Conservation (phyloP, 2,797 vertebrate genomes). For the Hybognathus amarus region DNA sequence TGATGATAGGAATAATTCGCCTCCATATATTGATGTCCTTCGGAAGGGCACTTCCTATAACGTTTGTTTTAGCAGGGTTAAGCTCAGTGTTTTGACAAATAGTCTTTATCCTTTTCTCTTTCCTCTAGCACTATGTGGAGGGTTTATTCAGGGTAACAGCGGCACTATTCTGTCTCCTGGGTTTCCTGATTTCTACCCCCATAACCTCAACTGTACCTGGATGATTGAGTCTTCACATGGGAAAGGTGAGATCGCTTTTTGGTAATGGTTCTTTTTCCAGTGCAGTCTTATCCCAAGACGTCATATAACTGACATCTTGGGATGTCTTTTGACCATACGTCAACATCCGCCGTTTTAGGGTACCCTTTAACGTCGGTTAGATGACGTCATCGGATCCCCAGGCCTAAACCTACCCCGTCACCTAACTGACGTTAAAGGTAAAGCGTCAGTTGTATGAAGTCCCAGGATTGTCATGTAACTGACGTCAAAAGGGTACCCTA, state of each 20-base stretch:
- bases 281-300: too few relatives aligned
- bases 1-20: slow-evolving; percentile 68
- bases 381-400: too few relatives aligned
- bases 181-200: slow-evolving; percentile 98
- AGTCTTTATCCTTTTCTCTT: slow-evolving; percentile 50
- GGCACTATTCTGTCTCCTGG: slow-evolving; percentile 97
- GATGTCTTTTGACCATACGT: too few relatives aligned
- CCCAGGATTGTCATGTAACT: too few relatives aligned
- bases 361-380: too few relatives aligned
- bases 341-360: too few relatives aligned
- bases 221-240: slow-evolving; percentile 95
- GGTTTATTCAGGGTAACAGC: slow-evolving; percentile 91
- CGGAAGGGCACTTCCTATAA: slow-evolving; percentile 69
- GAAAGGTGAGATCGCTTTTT: slow-evolving; percentile 84
- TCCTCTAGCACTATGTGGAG: slow-evolving; percentile 89
- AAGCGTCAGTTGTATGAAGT: too few relatives aligned
- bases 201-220: slow-evolving; percentile 99
- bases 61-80: slow-evolving; percentile 62
- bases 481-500: too few relatives aligned
- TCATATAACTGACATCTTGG: too few relatives aligned
- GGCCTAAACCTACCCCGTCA: too few relatives aligned
- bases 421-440: too few relatives aligned
- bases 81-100: slow-evolving; percentile 51
- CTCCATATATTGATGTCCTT: slow-evolving; percentile 62
- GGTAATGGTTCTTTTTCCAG: neutral